Percentiles rank a stretch among this genome's conserved stretches.
Conservation (phyloP, 2,888 invertebrate genomes). For the Schrankia costaestrigalis region DNA sequence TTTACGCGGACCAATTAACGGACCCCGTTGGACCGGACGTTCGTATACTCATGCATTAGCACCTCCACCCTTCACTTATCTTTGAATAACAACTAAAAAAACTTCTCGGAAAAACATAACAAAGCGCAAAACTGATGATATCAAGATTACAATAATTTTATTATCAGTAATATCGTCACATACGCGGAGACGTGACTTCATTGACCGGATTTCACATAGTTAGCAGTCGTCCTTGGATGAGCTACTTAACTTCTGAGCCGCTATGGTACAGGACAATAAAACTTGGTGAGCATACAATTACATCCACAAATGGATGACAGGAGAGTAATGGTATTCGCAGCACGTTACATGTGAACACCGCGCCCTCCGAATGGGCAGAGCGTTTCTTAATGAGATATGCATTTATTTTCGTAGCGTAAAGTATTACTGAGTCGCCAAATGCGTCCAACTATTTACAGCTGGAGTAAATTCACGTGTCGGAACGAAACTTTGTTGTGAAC, state of each 20-base stretch:
- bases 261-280: slow-evolving; percentile 54
- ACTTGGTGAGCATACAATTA: slow-evolving; percentile 53
- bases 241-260: slow-evolving; percentile 44
- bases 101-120: slow-evolving; percentile 49
- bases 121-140: slow-evolving; percentile 42
- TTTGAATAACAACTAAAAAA: slow-evolving; percentile 57
- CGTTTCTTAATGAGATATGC: slow-evolving; percentile 36
- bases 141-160: slow-evolving; percentile 27
- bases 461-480: slow-evolving; percentile 42
- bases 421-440: slow-evolving; percentile 24
- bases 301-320: slow-evolving; percentile 43
- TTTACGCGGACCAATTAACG: slow-evolving; percentile 79
- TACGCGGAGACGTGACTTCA: slow-evolving; percentile 46
- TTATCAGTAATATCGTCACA: slow-evolving; percentile 34
- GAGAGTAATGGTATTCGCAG: slow-evolving; percentile 53
- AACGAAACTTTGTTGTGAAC: slow-evolving; percentile 41
- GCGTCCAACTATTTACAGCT: slow-evolving; percentile 33
- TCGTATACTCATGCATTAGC: slow-evolving; percentile 73
- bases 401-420: slow-evolving; percentile 32
- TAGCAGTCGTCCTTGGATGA: slow-evolving; percentile 57
- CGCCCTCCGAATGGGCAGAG: slow-evolving; percentile 23
- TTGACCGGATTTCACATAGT: slow-evolving; percentile 51
- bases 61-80: slow-evolving; percentile 74
- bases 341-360: slow-evolving; percentile 42
- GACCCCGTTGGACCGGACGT: slow-evolving; percentile 75